phyloP scores from a whole-genome alignment of 2,797 vertebrate species.

The Scarus forsteni region DNA sequence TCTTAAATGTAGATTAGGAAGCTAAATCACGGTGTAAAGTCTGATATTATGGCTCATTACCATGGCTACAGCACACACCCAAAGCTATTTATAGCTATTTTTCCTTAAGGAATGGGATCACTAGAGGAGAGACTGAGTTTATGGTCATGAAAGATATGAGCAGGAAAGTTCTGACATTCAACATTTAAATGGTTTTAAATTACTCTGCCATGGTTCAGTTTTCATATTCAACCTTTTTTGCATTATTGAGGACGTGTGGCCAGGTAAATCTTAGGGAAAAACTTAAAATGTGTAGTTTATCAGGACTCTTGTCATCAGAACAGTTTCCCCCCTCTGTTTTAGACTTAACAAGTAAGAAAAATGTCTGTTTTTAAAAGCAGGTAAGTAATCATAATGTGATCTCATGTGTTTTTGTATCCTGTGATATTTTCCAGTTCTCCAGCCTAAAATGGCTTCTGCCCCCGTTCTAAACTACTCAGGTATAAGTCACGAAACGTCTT shows the following conservation, averaged over 20 bases:
- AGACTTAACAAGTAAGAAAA: no score
- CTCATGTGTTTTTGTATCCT: constrained; percentile 54
- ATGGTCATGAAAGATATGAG: constrained; percentile 7
- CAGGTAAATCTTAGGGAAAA: not conserved
- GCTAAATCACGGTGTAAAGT: constrained; percentile 11
- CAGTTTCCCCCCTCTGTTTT: no score
- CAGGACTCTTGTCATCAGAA: not conserved
- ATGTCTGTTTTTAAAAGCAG: not conserved
- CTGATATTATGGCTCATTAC: constrained; percentile 17
- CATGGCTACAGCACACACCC: constrained; percentile 24
- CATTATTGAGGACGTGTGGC: not conserved
- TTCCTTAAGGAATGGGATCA: constrained; percentile 6
- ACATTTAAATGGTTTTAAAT: constrained; percentile 17
- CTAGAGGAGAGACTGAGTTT: constrained; percentile 1
- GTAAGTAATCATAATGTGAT: constrained; percentile 3
- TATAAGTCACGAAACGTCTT: constrained; percentile 76
- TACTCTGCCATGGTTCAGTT: not conserved
- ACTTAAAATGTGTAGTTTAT: not conserved
- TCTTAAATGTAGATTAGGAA: not conserved
- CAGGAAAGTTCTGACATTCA: constrained; percentile 8
- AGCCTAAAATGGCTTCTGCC: constrained; percentile 93
- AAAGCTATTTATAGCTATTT: constrained; percentile 14
- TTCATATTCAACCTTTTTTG: not conserved
- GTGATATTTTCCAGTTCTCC: constrained; percentile 90
- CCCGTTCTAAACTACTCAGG: constrained; percentile 92